phyloP scores from a whole-genome alignment of 1,140 invertebrate species.

The Trichogramma pretiosum region DNA sequence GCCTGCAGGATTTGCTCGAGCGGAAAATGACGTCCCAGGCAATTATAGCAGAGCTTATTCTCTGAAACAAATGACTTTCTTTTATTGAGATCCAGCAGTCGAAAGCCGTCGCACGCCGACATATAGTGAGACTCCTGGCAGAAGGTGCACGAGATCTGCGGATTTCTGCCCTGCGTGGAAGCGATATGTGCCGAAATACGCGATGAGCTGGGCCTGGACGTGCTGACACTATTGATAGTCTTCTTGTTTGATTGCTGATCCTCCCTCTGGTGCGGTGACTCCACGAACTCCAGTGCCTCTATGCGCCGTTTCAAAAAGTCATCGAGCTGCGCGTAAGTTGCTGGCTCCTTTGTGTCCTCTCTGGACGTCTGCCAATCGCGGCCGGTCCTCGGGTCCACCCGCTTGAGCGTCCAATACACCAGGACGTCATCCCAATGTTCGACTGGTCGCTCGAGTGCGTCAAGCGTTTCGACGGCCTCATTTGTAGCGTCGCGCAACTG shows the following conservation, averaged over 20 bases:
- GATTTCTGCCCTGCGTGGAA: no score
- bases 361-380: not conserved
- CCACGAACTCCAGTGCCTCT: not conserved
- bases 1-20: not conserved
- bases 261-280: no score
- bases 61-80: not conserved
- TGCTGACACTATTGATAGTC: no score
- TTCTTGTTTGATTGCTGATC: no score
- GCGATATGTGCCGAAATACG: no score
- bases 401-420: not conserved
- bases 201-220: no score
- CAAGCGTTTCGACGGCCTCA: not conserved
- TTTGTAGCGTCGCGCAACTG: not conserved
- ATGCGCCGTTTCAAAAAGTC: not conserved
- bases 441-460: not conserved
- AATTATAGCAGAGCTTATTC: not conserved
- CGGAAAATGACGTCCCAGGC: not conserved
- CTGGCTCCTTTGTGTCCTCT: not conserved
- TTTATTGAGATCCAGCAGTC: not conserved
- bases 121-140: not conserved
- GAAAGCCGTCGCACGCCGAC: not conserved
- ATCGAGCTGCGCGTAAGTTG: not conserved
- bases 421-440: not conserved
- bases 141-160: no score
- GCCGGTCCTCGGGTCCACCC: not conserved